Conservation (phyloP, 2,888 invertebrate genomes). For the Lordiphosa fenestrarum region DNA sequence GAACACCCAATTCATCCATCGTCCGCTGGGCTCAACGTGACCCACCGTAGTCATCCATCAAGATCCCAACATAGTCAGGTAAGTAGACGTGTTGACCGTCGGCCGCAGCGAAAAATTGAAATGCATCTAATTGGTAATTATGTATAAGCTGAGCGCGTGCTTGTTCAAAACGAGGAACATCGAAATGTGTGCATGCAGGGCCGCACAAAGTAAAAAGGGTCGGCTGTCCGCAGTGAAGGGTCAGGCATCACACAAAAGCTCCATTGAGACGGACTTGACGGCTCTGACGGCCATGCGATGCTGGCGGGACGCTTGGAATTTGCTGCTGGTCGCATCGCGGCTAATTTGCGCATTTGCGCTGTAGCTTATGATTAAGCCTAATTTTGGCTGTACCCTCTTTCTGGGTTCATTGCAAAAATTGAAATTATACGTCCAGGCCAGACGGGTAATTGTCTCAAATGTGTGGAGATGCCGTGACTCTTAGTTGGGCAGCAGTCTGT, state of each 20-base stretch:
- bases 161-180: constrained; percentile 38
- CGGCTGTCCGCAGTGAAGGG: constrained; percentile 4
- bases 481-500: constrained; percentile 25
- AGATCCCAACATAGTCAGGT: too few relatives aligned
- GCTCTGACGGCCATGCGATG: constrained; percentile 15
- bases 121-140: constrained; percentile 73
- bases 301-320: constrained; percentile 9
- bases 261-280: constrained; percentile 16
- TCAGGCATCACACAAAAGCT: constrained; percentile 14
- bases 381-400: constrained; percentile 35
- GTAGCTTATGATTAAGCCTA: constrained; percentile 57
- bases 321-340: constrained; percentile 21
- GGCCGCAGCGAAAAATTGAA: constrained; percentile 63
- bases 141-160: constrained; percentile 64
- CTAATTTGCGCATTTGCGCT: constrained; percentile 51
- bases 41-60: constrained; percentile 46
- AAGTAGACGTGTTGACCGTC: constrained; percentile 48
- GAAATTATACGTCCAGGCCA: constrained; percentile 47
- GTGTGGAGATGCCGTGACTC: constrained; percentile 30
- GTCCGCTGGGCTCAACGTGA: constrained; percentile 23
- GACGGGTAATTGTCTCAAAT: constrained; percentile 46
- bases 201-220: constrained; percentile 29
- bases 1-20: constrained; percentile 14
- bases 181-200: constrained; percentile 7
- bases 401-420: constrained; percentile 14